Base-by-base conservation (phyloP, 2,797 vertebrate species). In the Dipus sagitta region DNA sequence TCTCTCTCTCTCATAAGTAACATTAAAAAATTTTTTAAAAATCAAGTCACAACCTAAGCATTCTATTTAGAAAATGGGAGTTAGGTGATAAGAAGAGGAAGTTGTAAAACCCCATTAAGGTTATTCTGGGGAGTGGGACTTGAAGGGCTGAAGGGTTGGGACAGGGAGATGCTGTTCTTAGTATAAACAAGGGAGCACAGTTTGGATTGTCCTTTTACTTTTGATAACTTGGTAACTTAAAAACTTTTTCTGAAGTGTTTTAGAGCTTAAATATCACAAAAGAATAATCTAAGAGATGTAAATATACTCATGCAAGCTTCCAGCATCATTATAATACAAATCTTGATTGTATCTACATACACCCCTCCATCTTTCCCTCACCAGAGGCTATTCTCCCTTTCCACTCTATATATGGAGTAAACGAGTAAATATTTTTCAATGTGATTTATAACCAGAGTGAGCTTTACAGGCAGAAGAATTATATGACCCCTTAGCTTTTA, bases 181-280 rank as follows among this genome's bases (percentile, higher is more conserved):
- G 42, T 62, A 64, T 32, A 64, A 79, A 54, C 52, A 78, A 15
- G 11, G 54, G 18, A 34, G 4, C 28, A 62, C 10, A 10, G 12
- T 42, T 79, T 47, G 81, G 67, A 18, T 62, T 34, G 7, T 38
- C 28, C 30, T 28, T 23, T 62, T n/a, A 23, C 23, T 81, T 71
- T 67, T 14, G 10, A 24, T 1, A 42, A 71, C 71, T 82, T 91
- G 3, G 47, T 21, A 74, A 26, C 52, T 86, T 70, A 62, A 2
- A 91, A 79, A 32, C 52, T 47, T 79, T 15, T 86, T 52, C 54
- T 86, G 17, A 79, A 71, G 72, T 86, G 52, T 64, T 64, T 86
- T 17, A 24, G 2, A 52, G 13, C 71, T 67, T 23, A 62, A 52
- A 92, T 47, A 71, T 21, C 34, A 78, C 13, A 64, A 30, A 68